Evolutionary conservation across 1,140 invertebrate genomes (phyloP).

Genomic region (Mycetomoellerius zeteki): DNA sequence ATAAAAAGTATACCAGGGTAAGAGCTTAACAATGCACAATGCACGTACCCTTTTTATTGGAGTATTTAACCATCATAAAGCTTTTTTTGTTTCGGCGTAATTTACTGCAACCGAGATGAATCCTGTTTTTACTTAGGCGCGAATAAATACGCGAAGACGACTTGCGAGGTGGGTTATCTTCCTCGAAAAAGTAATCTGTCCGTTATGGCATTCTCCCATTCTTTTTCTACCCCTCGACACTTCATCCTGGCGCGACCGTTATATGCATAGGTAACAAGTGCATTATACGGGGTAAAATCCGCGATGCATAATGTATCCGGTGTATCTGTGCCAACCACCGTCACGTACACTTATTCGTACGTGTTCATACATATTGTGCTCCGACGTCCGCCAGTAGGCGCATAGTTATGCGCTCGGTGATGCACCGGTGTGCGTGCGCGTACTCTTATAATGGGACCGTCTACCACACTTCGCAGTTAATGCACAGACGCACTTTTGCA

Average conservation of each 20-base stretch:
- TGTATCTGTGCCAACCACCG: constrained; percentile 71
- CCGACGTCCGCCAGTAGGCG: not conserved
- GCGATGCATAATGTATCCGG: constrained; percentile 81
- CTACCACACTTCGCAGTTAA: constrained; percentile 55
- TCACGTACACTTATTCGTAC: constrained; percentile 61
- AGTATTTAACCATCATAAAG: constrained; percentile 13
- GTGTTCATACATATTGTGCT: constrained; percentile 48
- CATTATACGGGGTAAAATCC: constrained; percentile 82
- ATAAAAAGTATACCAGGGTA: constrained; percentile 2
- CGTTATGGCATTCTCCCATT: constrained; percentile 42
- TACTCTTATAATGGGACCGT: constrained; percentile 48
- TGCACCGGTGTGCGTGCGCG: constrained; percentile 2
- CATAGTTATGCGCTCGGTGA: not conserved
- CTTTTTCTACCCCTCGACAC: constrained; percentile 57
- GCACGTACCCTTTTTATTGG: constrained; percentile 23
- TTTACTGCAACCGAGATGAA: constrained; percentile 44
- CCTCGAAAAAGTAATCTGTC: constrained; percentile 62
- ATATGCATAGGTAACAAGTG: constrained; percentile 81
- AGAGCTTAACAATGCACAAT: constrained; percentile 27
- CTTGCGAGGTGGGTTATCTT: constrained; percentile 35
- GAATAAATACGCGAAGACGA: constrained; percentile 38
- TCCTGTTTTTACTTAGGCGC: constrained; percentile 53
- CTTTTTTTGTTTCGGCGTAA: constrained; percentile 22
- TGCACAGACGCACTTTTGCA: constrained; percentile 71
- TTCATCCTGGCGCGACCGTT: constrained; percentile 57